Evolutionary conservation across 2,797 vertebrate genomes (phyloP), one percentile per base, ranked within the genome.

Genomic region (Tamandua tetradactyla): DNA sequence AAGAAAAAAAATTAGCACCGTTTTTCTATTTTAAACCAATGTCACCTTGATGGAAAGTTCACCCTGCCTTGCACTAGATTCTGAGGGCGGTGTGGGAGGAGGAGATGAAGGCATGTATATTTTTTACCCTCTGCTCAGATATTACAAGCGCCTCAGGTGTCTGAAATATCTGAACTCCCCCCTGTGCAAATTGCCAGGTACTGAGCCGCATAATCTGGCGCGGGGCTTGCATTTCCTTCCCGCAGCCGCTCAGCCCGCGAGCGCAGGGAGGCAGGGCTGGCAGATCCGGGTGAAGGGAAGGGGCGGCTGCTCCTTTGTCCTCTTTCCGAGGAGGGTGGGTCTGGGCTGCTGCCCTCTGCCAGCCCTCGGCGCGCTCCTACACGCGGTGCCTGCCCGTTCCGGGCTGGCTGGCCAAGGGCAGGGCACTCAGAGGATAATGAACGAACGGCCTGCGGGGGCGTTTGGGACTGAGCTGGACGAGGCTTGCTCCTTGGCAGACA

Each of bases 11-110:
- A 76, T 42, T 0, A 62, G 79, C 35, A 20, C 35, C 57, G 15
- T 68, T 94, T 91, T 81, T 94, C 89, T 88, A 89, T 90, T 93
- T 92, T 68, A 85, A 82, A 72, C 87, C 84, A 87, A 94, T 76
- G 95, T 97, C 93, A 95, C 93, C 96, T 95, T 97, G 85, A 85
- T 83, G n/a, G 74, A 30, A 79, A 68, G 47, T 71, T 92, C 87
- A 49, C 93, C 91, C 59, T 30, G 85, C 17, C 0, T n/a, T 64
- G 90, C 87, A 88, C 85, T 23, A 42, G 76, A 82, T 91, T 82
- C 75, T 15, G 80, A 78, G 93, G 89, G 62, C 1, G 42, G 44
- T 7, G 72, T 87, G 66, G 88, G 94, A 59, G 92, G 87, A 25
- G 32, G 82, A 1, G 3, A 1, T 59, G 42, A 69, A 84, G 9